Evolutionary conservation across 53 echinoderm and acorn worm genomes (phyloP).

Genomic region (Stichopus horrens): DNA sequence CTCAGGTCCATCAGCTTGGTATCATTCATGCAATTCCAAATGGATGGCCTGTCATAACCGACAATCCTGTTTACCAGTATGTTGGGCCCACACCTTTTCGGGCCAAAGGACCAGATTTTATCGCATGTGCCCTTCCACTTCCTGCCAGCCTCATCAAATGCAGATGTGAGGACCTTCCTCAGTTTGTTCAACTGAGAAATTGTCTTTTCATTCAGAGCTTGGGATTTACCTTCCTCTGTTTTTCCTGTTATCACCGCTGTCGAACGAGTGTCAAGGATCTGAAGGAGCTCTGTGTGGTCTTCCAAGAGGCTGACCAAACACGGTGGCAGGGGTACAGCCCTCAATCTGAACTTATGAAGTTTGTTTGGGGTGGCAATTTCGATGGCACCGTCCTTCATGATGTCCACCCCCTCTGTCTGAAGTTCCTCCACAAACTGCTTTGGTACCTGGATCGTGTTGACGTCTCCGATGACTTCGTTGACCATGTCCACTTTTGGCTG

Average conservation of each 20-base stretch:
- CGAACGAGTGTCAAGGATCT: constrained; percentile 70
- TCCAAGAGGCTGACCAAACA: constrained; percentile 76
- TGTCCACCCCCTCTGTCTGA: constrained; percentile 65
- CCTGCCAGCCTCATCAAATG: constrained; percentile 80
- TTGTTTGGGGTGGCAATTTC: constrained; percentile 78
- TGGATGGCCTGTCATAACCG: constrained; percentile 68
- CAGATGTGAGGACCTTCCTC: constrained; percentile 58
- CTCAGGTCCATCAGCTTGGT: not conserved
- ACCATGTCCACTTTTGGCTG: constrained; percentile 98
- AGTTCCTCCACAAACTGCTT: constrained; percentile 61
- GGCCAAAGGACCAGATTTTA: constrained; percentile 93
- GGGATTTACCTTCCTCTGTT: constrained; percentile 23
- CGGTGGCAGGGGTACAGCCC: constrained; percentile 83
- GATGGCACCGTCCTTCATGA: constrained; percentile 77
- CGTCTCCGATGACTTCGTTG: constrained; percentile 89
- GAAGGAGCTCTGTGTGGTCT: constrained; percentile 69
- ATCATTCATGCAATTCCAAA: constrained; percentile 78
- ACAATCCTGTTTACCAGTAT: constrained; percentile 77
- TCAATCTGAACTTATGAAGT: constrained; percentile 66
- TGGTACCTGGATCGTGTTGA: constrained; percentile 74
- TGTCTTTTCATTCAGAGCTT: constrained; percentile 50
- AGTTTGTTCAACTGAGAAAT: constrained; percentile 62
- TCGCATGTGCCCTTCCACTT: constrained; percentile 77
- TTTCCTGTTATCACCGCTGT: constrained; percentile 62
- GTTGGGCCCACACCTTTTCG: constrained; percentile 87